Evolutionary conservation across 2,888 invertebrate genomes (phyloP).

Genomic region (Drosophila mayaguana): DNA sequence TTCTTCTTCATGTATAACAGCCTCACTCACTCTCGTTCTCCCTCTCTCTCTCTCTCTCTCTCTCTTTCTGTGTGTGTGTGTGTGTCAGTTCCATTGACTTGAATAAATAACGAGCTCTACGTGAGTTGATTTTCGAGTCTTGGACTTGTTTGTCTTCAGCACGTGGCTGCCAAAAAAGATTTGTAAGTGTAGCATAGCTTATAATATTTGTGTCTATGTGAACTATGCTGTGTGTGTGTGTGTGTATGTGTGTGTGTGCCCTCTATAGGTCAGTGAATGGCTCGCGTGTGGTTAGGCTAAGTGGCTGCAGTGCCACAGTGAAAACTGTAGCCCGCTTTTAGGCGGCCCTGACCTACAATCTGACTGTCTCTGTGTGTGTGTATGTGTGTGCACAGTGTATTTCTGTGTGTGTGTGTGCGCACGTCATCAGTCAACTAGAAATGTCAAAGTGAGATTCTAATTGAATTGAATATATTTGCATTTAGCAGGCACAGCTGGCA

Average conservation of each 20-base stretch:
- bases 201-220: slow-evolving; percentile 10
- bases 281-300: slow-evolving; percentile 45
- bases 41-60: not conserved
- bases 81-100: slow-evolving; percentile 65
- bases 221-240: slow-evolving; percentile 4
- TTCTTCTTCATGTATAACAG: slow-evolving; percentile 1
- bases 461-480: slow-evolving; percentile 60
- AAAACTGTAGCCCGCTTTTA: slow-evolving; percentile 43
- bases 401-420: slow-evolving; percentile 7
- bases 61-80: slow-evolving; percentile 2
- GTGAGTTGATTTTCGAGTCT: slow-evolving; percentile 68
- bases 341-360: slow-evolving; percentile 61
- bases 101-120: slow-evolving; percentile 68
- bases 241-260: slow-evolving; percentile 7
- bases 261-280: slow-evolving; percentile 37
- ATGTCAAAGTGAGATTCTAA: slow-evolving; percentile 43
- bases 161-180: slow-evolving; percentile 53
- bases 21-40: not conserved
- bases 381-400: not conserved
- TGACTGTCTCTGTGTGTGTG: not conserved
- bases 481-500: slow-evolving; percentile 23
- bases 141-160: slow-evolving; percentile 53
- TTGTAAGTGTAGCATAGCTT: slow-evolving; percentile 32
- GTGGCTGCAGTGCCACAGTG: slow-evolving; percentile 33
- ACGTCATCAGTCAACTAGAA: slow-evolving; percentile 21